Conservation (phyloP, 2,113 vertebrate species). For the Heteronetta atricapilla region DNA sequence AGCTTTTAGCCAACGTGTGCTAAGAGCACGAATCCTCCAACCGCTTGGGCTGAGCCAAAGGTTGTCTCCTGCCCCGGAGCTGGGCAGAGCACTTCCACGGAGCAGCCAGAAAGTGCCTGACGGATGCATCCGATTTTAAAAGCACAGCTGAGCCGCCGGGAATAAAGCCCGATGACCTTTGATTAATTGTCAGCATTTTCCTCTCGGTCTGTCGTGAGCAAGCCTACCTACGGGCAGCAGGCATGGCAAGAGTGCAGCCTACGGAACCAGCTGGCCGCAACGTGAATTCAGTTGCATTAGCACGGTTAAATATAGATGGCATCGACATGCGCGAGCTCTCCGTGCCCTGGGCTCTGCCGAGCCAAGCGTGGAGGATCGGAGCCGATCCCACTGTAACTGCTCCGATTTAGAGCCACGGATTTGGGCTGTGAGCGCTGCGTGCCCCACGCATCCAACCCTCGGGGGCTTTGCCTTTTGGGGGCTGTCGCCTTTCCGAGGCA, state of each 20-base stretch:
- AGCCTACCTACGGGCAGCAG: not conserved
- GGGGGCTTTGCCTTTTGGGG: not conserved
- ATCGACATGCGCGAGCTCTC: not conserved
- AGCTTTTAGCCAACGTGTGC: not conserved
- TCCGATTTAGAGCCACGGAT: fast-evolving
- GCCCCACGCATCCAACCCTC: not conserved
- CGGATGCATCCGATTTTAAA: not conserved
- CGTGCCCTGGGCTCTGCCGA: not conserved
- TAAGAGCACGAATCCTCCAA: not conserved
- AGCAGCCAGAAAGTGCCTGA: not conserved
- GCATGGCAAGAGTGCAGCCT: fast-evolving
- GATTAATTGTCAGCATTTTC: not conserved
- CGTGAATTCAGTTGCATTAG: not conserved
- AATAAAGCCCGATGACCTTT: not conserved
- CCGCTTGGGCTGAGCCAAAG: not conserved
- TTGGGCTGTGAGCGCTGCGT: not conserved
- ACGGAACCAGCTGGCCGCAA: not conserved
- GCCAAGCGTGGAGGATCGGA: not conserved
- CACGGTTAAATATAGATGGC: not conserved
- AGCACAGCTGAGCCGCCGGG: not conserved
- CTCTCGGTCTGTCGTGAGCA: not conserved
- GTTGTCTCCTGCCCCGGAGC: not conserved
- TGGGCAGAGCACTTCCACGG: not conserved
- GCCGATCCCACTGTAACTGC: not conserved
- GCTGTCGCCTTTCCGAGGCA: not conserved